phyloP scores from a whole-genome alignment of 1,140 invertebrate species.

The Notospermus geniculatus region DNA sequence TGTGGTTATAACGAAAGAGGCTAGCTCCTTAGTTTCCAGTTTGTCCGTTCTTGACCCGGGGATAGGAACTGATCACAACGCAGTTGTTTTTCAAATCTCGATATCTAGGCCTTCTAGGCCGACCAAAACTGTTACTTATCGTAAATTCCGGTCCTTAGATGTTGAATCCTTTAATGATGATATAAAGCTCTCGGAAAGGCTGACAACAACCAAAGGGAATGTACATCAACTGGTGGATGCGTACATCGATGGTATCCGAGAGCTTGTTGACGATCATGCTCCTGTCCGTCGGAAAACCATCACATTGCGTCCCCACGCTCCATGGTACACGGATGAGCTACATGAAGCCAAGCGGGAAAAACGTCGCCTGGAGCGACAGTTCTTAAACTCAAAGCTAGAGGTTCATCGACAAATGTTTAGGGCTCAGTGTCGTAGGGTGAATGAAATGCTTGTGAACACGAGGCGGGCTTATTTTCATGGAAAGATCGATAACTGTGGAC shows the following conservation, averaged over 20 bases:
- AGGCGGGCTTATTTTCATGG: background rate
- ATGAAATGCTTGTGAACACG: background rate
- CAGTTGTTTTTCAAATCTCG: background rate
- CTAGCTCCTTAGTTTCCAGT: background rate
- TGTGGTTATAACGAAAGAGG: background rate
- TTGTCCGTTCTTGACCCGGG: background rate
- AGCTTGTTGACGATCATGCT: background rate
- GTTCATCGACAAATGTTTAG: background rate
- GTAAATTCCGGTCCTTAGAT: background rate
- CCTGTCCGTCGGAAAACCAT: background rate
- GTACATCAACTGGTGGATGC: background rate
- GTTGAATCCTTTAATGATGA: background rate
- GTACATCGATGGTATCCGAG: background rate
- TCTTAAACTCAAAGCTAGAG: background rate
- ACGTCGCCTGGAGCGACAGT: background rate
- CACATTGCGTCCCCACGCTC: background rate
- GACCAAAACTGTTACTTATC: background rate
- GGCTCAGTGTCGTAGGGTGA: background rate
- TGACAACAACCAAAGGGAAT: background rate
- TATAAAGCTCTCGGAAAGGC: background rate
- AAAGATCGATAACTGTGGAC: background rate
- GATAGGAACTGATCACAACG: background rate
- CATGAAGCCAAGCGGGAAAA: background rate
- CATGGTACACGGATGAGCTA: background rate
- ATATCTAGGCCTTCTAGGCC: background rate